Evolutionary conservation across 2,888 invertebrate species (phyloP).

Genomic region (Leptothorax acervorum): DNA sequence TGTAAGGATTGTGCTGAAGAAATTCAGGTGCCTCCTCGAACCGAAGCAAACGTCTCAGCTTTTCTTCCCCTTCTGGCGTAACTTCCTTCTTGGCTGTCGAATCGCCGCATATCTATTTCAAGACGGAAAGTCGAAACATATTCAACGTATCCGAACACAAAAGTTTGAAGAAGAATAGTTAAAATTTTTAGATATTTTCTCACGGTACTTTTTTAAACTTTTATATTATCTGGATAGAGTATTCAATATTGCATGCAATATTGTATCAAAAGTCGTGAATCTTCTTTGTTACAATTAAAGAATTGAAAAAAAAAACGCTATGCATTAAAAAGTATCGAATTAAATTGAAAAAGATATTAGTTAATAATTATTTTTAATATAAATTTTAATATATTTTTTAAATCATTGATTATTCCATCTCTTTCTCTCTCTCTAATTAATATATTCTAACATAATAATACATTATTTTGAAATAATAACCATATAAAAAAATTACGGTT

Average conservation of each 20-base stretch:
- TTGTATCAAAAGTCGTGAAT: neutral
- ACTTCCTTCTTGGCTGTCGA: constrained; percentile 78
- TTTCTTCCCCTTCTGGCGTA: constrained; percentile 80
- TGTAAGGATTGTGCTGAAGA: constrained; percentile 95
- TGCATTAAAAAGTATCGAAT: neutral
- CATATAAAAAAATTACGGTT: neutral
- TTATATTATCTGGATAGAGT: neutral
- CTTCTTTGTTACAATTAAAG: neutral
- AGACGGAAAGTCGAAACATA: neutral
- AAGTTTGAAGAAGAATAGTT: neutral
- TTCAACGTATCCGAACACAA: neutral
- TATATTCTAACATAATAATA: neutral
- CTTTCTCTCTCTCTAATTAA: neutral
- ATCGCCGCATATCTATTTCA: constrained; percentile 59
- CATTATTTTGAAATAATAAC: neutral
- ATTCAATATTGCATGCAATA: neutral
- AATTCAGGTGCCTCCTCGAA: constrained; percentile 91
- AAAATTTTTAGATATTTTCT: neutral
- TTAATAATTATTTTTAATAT: too few relatives aligned
- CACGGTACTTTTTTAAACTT: neutral
- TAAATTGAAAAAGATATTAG: neutral
- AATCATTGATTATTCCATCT: neutral
- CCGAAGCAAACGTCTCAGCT: constrained; percentile 82
- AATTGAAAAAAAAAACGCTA: neutral
- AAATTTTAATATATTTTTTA: constrained; percentile 7